phyloP scores from a whole-genome alignment of 2,113 vertebrate species.

The Melanocharis versteri region DNA sequence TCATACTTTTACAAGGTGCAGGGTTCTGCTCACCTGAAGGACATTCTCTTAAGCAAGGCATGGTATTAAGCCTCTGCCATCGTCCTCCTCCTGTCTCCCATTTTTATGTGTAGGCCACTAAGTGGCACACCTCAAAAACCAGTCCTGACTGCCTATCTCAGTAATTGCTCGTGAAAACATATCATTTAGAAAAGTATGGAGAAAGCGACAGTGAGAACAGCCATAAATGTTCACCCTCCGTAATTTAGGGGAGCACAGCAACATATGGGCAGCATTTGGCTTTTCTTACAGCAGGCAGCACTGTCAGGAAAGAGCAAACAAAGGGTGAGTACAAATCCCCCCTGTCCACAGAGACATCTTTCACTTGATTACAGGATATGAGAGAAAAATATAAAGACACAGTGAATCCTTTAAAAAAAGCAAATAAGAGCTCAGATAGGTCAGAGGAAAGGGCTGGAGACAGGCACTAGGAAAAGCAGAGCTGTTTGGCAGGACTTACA shows the following conservation, averaged over 20 bases:
- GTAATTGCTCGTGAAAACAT: conserved; percentile 54
- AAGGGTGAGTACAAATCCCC: conserved; percentile 27
- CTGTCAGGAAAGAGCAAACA: conserved; percentile 20
- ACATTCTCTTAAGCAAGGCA: conserved; percentile 44
- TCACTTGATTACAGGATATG: conserved; percentile 37
- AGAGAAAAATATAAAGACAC: conserved; percentile 34
- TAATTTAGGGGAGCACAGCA: conserved; percentile 50
- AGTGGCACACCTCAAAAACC: conserved; percentile 49
- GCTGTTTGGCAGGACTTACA: background rate
- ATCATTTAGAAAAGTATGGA: conserved; percentile 53
- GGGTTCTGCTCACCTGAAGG: conserved; percentile 54
- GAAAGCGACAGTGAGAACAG: conserved; percentile 24
- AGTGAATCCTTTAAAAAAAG: background rate
- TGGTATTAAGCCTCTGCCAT: background rate
- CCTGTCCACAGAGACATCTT: conserved; percentile 11
- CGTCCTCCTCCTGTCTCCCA: conserved; percentile 11
- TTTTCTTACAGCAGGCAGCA: conserved; percentile 38
- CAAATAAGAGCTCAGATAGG: background rate
- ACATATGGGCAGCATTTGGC: conserved; percentile 21
- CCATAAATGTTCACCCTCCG: background rate
- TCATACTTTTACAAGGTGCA: conserved; percentile 59
- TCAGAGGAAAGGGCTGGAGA: background rate
- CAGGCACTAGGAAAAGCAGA: background rate
- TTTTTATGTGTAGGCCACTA: conserved; percentile 26
- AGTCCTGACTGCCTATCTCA: conserved; percentile 13